A percentile compares a stretch with the other conserved stretches of the same genome.
phyloP scores from a whole-genome alignment of 2,888 invertebrate species.

The Micropterix aruncella region DNA sequence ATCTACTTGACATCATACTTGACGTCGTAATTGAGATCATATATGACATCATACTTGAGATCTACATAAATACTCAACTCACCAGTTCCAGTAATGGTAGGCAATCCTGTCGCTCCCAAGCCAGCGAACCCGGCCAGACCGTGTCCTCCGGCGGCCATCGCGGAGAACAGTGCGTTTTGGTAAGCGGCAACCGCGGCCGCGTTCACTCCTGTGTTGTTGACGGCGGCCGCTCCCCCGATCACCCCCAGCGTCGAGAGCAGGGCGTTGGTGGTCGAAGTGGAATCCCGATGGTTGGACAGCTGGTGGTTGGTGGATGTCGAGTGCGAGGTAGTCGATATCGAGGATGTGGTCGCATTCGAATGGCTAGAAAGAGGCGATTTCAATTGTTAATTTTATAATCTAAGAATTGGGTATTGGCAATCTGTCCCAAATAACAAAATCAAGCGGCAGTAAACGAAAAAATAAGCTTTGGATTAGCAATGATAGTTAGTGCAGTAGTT shows the following conservation, averaged over 20 bases:
- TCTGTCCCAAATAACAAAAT: neutral
- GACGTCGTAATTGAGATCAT: no score
- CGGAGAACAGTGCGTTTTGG: constrained; percentile 34
- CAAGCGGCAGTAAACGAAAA: no score
- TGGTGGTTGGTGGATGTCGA: neutral
- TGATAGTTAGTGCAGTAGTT: no score
- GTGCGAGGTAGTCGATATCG: neutral
- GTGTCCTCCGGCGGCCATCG: constrained; percentile 27
- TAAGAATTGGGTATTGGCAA: neutral
- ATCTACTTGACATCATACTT: no score
- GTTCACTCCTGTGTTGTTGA: constrained; percentile 26
- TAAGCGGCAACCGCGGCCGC: constrained; percentile 36
- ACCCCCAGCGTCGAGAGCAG: constrained; percentile 30
- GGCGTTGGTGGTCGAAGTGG: constrained; percentile 26
- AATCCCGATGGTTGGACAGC: constrained; percentile 21
- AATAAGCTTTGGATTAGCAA: no score
- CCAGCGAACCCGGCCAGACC: constrained; percentile 12
- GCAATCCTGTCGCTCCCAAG: constrained; percentile 10
- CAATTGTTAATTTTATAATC: neutral
- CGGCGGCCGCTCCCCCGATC: constrained; percentile 24
- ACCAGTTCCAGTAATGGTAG: constrained; percentile 11
- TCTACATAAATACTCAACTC: no score
- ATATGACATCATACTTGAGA: no score
- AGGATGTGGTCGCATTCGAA: neutral
- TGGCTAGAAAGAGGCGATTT: no score